Percentiles rank a stretch among this genome's conserved stretches.
phyloP scores from a whole-genome alignment of 2,797 vertebrate genomes.

The Sciurus carolinensis region DNA sequence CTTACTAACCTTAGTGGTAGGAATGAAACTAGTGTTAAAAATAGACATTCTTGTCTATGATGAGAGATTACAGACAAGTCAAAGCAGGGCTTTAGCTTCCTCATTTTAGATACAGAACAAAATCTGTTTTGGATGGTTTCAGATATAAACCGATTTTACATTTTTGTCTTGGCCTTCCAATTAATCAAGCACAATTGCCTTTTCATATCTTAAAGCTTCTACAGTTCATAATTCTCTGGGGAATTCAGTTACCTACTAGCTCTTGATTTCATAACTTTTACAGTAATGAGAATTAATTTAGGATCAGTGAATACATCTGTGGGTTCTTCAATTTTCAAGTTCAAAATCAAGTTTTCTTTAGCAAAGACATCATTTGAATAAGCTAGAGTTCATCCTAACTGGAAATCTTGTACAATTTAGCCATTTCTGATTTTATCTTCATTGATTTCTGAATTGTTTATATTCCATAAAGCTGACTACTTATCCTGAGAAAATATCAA shows the following conservation, averaged over 20 bases:
- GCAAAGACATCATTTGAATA: background rate
- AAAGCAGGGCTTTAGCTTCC: background rate
- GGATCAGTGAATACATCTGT: constrained; percentile 67
- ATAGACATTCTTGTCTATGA: background rate
- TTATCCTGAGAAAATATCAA: constrained; percentile 12
- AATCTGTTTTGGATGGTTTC: constrained; percentile 48
- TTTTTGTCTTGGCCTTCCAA: constrained; percentile 50
- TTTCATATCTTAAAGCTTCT: constrained; percentile 77
- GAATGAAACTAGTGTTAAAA: background rate
- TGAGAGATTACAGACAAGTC: background rate
- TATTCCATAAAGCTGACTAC: background rate
- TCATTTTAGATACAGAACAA: background rate
- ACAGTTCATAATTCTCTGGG: constrained; percentile 82
- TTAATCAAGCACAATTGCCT: constrained; percentile 80
- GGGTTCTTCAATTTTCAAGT: background rate
- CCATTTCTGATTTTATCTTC: constrained; percentile 37
- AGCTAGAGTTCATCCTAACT: background rate
- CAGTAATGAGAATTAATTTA: constrained; percentile 78
- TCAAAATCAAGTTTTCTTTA: constrained; percentile 50
- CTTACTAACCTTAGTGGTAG: background rate
- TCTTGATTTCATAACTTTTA: constrained; percentile 78
- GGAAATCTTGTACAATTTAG: constrained; percentile 51
- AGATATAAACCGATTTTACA: constrained; percentile 45
- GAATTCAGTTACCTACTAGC: constrained; percentile 79
- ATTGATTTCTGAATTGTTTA: constrained; percentile 52